Percentiles rank a stretch among this genome's conserved stretches.
Conservation (phyloP, 2,113 vertebrate species). For the Oxyura jamaicensis region DNA sequence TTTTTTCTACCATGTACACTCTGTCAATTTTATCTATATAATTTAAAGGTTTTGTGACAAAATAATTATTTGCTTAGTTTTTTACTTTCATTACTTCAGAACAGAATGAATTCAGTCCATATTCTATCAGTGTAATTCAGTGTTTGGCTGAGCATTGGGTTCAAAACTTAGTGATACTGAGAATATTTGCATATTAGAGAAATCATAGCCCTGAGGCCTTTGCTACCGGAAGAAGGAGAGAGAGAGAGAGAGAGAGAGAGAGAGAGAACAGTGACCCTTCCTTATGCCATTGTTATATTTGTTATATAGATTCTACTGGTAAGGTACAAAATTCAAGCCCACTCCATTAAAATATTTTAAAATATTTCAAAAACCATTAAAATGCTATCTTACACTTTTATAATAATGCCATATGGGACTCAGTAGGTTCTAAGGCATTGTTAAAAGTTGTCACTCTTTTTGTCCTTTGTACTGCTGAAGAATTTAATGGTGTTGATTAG, state of each 20-base stretch:
- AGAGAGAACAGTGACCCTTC: neutral
- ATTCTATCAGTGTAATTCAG: neutral
- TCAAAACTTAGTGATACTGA: neutral
- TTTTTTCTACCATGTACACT: neutral
- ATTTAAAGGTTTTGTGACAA: neutral
- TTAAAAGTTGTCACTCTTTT: neutral
- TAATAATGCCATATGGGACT: accelerated
- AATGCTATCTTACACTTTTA: neutral
- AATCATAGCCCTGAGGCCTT: neutral
- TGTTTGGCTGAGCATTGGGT: neutral
- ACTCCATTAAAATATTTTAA: neutral
- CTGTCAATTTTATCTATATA: neutral
- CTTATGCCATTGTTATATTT: neutral
- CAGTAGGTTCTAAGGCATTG: neutral
- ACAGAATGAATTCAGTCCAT: neutral
- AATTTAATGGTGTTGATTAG: neutral
- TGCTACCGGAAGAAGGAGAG: neutral
- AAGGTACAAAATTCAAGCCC: neutral
- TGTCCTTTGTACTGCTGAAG: neutral
- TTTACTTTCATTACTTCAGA: neutral
- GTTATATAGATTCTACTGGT: neutral
- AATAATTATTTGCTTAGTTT: neutral
- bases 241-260: neutral
- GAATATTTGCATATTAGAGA: neutral
- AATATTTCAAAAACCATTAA: neutral